Evolutionary conservation across 2,797 vertebrate genomes (phyloP), one percentile per base, ranked within the genome.

Genomic region (Propithecus deckenii): DNA sequence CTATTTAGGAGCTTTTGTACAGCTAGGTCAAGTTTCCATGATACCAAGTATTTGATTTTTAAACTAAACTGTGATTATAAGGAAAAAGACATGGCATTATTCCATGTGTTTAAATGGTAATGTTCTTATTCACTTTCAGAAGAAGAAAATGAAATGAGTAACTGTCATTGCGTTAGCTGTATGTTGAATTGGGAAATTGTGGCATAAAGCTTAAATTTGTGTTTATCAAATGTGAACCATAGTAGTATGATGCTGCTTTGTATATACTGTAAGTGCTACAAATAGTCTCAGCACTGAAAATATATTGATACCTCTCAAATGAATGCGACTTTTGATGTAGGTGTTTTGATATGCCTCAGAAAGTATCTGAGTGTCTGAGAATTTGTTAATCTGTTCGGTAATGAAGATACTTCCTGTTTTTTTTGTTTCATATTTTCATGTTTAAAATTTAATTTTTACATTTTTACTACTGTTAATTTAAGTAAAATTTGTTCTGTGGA

Each of bases 221-320:
- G 90, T 98, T 95, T 98, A 84, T 96, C 88, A 30, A 80, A 95
- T 96, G 95, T 97, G 95, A 97, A 97, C 93, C 96, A 88, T 97
- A 89, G 97, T 98, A 97, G 98, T 97, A 48, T 95, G 94, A 96
- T 95, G 97, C 98, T 98, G 98, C 98, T 98, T 98, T 98, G 97
- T 98, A 95, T 88, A 98, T 98, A 97, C 95, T 97, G 84, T 97
- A 97, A 98, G 97, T 98, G 98, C 98, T 98, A 97, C 80, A 80
- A 57, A 83, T 96, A 94, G 97, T 98, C 97, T 97, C 97, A 97
- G 98, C 98, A 96, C 86, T 0, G 91, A 97, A 97, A 98, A 97
- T 97, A 97, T 97, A 97, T 98, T 48, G 67, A 4, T 97, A 97
- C 97, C 97, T 98, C 98, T 96, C 89, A 96, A 89, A 93, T 86